A percentile compares a stretch with the other conserved stretches of the same genome.
These are phyloP conservation scores for Siniperca knerii DNA, from an alignment of 2,113 vertebrate species.

Conservation along the genomic window DNA sequence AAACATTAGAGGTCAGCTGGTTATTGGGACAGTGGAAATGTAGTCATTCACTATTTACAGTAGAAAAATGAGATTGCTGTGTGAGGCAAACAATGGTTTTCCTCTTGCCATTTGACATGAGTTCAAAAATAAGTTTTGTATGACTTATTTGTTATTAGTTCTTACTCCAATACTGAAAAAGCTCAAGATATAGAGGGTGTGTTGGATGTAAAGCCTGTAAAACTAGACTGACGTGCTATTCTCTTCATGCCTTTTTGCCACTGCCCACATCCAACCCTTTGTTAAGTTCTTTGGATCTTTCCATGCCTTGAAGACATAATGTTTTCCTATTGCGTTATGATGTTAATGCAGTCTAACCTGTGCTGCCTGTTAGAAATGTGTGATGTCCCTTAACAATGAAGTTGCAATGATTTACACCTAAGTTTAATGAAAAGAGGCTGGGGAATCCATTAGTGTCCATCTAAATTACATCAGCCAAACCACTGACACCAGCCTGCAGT, in stretches of 20 bases:
- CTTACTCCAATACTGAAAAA: background rate
- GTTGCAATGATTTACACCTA: slow-evolving; percentile 69
- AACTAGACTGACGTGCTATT: slow-evolving; percentile 3
- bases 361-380: slow-evolving; percentile 45
- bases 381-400: slow-evolving; percentile 33
- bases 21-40: slow-evolving; percentile 72
- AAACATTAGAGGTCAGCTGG: slow-evolving; percentile 78
- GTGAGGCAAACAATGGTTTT: slow-evolving; percentile 36
- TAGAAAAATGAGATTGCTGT: slow-evolving; percentile 36
- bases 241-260: background rate
- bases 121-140: background rate
- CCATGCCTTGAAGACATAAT: slow-evolving; percentile 41
- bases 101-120: slow-evolving; percentile 1
- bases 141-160: slow-evolving; percentile 11
- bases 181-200: background rate
- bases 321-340: slow-evolving; percentile 42
- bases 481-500: slow-evolving; percentile 52
- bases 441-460: slow-evolving; percentile 77
- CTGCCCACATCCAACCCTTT: slow-evolving; percentile 4
- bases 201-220: slow-evolving; percentile 3
- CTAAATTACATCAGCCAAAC: slow-evolving; percentile 74
- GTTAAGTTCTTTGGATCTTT: slow-evolving; percentile 16
- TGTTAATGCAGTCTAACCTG: slow-evolving; percentile 26
- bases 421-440: slow-evolving; percentile 63
- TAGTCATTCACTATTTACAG: slow-evolving; percentile 60